Percentiles rank a stretch among this genome's conserved stretches.
phyloP scores from a whole-genome alignment of 2,888 invertebrate species.

The Ptycholaimellus sp. region DNA sequence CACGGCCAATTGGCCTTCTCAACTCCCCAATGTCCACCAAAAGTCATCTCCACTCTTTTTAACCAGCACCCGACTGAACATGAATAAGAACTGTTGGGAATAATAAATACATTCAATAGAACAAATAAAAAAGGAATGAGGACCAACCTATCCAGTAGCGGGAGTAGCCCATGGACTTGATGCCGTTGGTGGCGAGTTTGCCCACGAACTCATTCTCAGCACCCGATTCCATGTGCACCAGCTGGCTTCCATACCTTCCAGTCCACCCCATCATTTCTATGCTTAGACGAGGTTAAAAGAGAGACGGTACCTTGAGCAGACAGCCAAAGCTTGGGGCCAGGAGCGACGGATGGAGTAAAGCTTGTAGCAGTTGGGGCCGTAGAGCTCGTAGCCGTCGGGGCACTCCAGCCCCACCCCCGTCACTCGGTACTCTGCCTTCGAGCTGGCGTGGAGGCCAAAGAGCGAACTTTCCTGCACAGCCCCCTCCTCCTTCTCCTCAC shows the following conservation, averaged over 20 bases:
- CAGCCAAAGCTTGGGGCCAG: slow-evolving; percentile 22
- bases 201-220: slow-evolving; percentile 73
- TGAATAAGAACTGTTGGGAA: no score
- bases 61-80: no score
- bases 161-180: slow-evolving; percentile 9
- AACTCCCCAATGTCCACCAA: no score
- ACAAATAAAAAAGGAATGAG: slow-evolving; percentile 1
- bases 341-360: slow-evolving; percentile 15
- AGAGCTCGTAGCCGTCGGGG: slow-evolving; percentile 19
- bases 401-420: no score
- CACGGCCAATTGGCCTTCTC: no score
- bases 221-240: slow-evolving; percentile 69
- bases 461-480: no score
- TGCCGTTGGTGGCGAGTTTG: slow-evolving; percentile 39
- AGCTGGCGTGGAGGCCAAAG: no score
- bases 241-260: slow-evolving; percentile 70
- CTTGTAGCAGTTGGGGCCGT: slow-evolving; percentile 18
- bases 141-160: slow-evolving; percentile 18
- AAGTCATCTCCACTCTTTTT: no score
- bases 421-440: no score
- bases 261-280: slow-evolving; percentile 2
- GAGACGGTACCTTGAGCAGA: slow-evolving; percentile 10
- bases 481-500: no score
- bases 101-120: no score
- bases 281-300: not conserved